Evolutionary conservation across 1,140 invertebrate species (phyloP), one percentile per base, ranked within the genome.

Genomic region (Drosophila tani): DNA sequence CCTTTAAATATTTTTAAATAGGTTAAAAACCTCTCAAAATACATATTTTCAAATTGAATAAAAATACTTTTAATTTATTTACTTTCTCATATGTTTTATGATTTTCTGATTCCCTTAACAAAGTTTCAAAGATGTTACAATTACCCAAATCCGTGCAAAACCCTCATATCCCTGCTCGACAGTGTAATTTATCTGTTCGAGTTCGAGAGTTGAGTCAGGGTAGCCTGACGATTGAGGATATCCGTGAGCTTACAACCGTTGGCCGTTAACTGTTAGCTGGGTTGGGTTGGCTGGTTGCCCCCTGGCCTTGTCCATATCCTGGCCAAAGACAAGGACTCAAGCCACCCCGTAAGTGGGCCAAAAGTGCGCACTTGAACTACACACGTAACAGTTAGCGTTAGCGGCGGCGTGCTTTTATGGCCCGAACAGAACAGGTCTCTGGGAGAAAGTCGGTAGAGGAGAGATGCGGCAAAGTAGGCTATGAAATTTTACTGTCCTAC

Each of bases 301-400:
- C 53, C 19, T 56, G 53, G 53, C 53, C 14, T 56, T 24, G 19
- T 19, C 14, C 19, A 21, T 35, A 15, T 21, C 32, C 51, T n/a
- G 0, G 47, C 27, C 19, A 50, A 71, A 58, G 69, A 47, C 67
- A 71, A 58, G 69, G 69, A 50, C 53, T 71, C 5, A n/a, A 38
- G 57, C 43, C 17, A n/a, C 32, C 19, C 51, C 70, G 62, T 65
- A 67, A 71, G 73, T 66, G 73, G 74, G 78, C 65, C 55, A 74
- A 43, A 88, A 87, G 85, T 88, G 81, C 85, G 81, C 84, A 88
- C 85, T 88, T 88, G 69, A 88, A 90, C 85, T 88, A 88, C 79
- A 88, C 81, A 90, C 85, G 70, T 69, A 56, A 40, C 47, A 32
- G 67, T 68, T 68, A 45, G 67, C 64, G 67, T 88, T 90, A 85